Base-by-base conservation (phyloP, 1,140 invertebrate genomes). In the Diorhabda sublineata region DNA sequence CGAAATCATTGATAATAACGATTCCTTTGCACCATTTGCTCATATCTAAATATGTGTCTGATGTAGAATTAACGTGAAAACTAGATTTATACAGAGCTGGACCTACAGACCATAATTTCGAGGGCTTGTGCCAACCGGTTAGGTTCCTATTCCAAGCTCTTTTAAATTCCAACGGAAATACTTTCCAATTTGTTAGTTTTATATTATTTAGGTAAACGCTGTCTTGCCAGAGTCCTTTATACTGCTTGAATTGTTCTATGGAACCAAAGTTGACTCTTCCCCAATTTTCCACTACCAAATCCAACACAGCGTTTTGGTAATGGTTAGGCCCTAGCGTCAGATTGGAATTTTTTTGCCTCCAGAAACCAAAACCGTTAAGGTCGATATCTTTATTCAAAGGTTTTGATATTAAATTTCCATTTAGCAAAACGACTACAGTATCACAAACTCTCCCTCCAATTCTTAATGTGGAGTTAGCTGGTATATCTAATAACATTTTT, bases 1-100 rank as follows among this genome's bases (percentile, higher is more conserved):
- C 87, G 72, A 87, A 86, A 5, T 86, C 87, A 80, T 90, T 90
- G 1, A 90, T 71, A 68, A 89, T 84, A 11, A 87, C 86, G 61
- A 87, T 79, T 5, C 89, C 89, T 79, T 84, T 85, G n/a, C 74
- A 74, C 85, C 85, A 86, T 3, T 72, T 73, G 8, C 73, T 68
- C 78, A 84, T 81, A 69, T 84, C 81, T 6, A 84, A 71, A 42
- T 68, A 79, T 6, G 77, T 78, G 69, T 80, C 77, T 41, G 64
- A 41, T 2, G 70, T 61, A 7, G 70, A 61, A 2, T 73, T 69
- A 52, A 75, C 58, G 7, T 47, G 62, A 45, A 78, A 70, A 41
- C 69, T 77, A 0, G 70, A 72, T 74, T 75, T 74, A 58, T 80
- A 77, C 9, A 83, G 64, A 8, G 73, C 43, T 7, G 83, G 82